phyloP scores from a whole-genome alignment of 2,113 vertebrate species.

The Podocnemis expansa region DNA sequence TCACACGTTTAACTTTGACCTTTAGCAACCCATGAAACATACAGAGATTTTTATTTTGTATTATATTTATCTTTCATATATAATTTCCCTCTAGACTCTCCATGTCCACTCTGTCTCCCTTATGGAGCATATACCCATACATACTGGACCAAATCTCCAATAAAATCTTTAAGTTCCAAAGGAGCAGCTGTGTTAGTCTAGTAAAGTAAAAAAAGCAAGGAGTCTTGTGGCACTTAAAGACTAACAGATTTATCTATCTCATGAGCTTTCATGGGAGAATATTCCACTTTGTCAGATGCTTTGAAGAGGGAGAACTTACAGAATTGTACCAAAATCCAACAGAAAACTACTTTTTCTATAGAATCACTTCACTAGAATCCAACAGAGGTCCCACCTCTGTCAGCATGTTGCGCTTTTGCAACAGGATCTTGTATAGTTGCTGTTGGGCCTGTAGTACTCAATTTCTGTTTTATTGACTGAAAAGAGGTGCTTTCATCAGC shows the following conservation, averaged over 20 bases:
- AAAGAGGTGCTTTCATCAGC: neutral
- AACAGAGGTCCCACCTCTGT: neutral
- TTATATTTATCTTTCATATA: conserved; percentile 53
- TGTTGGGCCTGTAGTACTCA: accelerated
- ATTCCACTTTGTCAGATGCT: too few species aligned
- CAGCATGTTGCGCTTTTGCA: neutral
- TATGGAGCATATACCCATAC: neutral
- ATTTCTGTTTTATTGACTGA: accelerated
- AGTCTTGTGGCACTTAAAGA: too few species aligned
- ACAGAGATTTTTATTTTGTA: neutral
- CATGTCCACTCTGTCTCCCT: conserved; percentile 33
- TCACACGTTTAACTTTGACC: conserved; percentile 68
- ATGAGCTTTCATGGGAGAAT: too few species aligned
- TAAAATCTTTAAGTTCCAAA: too few species aligned
- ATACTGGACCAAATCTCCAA: accelerated
- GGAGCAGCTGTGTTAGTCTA: too few species aligned
- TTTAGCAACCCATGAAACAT: conserved; percentile 59
- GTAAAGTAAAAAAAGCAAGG: too few species aligned
- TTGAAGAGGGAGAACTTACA: too few species aligned
- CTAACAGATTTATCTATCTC: too few species aligned
- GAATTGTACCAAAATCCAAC: neutral
- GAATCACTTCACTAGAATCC: neutral
- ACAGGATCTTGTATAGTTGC: neutral
- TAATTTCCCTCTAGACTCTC: conserved; percentile 12
- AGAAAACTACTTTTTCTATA: neutral